Evolutionary conservation across 2,113 vertebrate genomes (phyloP), one percentile per base, ranked within the genome.

Genomic region (Engystomops pustulosus): DNA sequence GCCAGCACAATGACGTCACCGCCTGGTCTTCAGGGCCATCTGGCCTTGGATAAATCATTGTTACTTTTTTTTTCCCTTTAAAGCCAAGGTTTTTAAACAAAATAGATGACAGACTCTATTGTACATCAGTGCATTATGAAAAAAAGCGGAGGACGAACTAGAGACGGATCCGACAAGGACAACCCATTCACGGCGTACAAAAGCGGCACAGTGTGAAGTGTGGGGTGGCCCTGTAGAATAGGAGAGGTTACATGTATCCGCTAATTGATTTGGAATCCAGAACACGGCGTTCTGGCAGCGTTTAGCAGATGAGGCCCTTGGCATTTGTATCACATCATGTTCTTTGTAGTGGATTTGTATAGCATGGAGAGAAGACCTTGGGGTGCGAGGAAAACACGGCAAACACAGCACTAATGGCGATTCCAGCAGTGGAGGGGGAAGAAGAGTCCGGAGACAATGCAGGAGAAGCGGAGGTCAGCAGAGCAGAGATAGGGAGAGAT

Each of bases 261-360:
- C 74, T 77, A 77, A 77, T 55, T 55, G 74, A 77, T 58, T 17
- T 51, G 70, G 25, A 67, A 62, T 76, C 41, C 38, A 65, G 44
- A 65, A 65, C 69, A n/a, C 8, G 8, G 25, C 17, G 69, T 83
- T 32, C 69, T 32, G 51, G 23, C 69, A 45, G 47, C 53, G 23
- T 44, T 62, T 47, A 75, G 38, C 18, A 72, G 53, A 75, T 47
- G 25, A 77, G 44, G 58, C 81, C 70, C 58, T 47, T 68, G 44
- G 58, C 58, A 74, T 77, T 62, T 34, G 67, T 67, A 76, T 76
- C 27, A 84, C 81, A 84, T 68, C 10, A 36, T 41, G 55, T 77
- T 84, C 81, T 67, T 49, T 77, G 71, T 77, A 75, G 60, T 53
- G 27, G 34, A 67, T 45, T 67, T 77, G 71, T 65, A 77, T 34